Base-by-base conservation (phyloP, 1,140 invertebrate genomes). In the Pentalonia nigronervosa region DNA sequence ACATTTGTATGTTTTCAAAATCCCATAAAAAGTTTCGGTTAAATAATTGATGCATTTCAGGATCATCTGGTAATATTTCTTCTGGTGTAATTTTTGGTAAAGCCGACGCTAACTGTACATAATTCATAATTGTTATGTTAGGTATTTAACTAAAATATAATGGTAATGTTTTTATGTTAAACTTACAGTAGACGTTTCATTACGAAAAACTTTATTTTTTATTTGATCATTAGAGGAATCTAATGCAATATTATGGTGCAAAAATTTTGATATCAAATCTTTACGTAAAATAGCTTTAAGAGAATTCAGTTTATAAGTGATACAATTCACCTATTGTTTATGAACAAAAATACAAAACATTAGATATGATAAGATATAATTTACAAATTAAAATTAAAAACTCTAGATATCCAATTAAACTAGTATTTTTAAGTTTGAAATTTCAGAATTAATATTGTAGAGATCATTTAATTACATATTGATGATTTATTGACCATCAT, bases 1-100 rank as follows among this genome's bases (percentile, higher is more conserved):
- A 95, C 98, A 99, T 99, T 94, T 97, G 97, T 93, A 99, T 98
- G 95, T 99, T 98, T 95, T 99, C 98, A 96, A 99, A 99, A 3
- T 97, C 98, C 98, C 98, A 99, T 1, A 98, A 96, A 7, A 99
- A 97, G 94, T 98, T 98, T 91, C 98, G 96, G 0, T 96, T 95
- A 94, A 96, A 97, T 94, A 95, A 96, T 21, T 21, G 23, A 67
- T 95, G 95, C 94, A 97, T 97, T 36, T 95, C 95, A 94, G 96
- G 95, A 2, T 97, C 96, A 95, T 97, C 96, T 0, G 97, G 97
- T 56, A 97, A 95, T 95, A 97, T 97, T 93, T 97, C 96, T 91
- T 97, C 96, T n/a, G 96, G 95, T 41, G 96, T 96, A 0, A 97
- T 97, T 94, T 98, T 97, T 0, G 97, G 97, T 60, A 98, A 95